Evolutionary conservation across 2,797 vertebrate genomes (phyloP).

Genomic region (Thripadectes ignobilis): DNA sequence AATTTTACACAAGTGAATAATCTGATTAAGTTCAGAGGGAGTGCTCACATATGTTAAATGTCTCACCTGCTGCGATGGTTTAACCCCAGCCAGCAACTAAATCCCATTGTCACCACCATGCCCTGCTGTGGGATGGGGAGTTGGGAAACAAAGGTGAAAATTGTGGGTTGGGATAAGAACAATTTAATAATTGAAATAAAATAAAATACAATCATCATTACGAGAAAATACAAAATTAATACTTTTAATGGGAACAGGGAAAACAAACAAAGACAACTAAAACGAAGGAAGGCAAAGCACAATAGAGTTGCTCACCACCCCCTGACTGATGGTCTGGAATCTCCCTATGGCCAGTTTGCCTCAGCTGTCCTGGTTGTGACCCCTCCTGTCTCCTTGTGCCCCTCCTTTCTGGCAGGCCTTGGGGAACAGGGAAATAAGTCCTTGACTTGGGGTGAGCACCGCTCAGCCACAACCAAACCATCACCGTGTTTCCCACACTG

Average conservation of each 20-base stretch:
- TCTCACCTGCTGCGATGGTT: conserved; percentile 20
- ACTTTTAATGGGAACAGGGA: neutral
- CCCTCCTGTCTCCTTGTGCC: neutral
- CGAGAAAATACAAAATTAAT: neutral
- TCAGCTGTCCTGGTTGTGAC: neutral
- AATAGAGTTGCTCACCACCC: neutral
- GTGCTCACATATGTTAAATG: conserved; percentile 35
- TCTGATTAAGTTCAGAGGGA: conserved; percentile 64
- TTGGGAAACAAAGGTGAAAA: neutral
- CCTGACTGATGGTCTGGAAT: neutral
- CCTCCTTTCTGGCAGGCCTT: neutral
- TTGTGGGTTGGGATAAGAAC: neutral
- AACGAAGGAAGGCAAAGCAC: neutral
- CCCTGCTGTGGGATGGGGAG: neutral
- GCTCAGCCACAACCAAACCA: neutral
- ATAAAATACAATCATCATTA: neutral
- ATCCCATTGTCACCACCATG: neutral
- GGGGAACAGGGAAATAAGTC: neutral
- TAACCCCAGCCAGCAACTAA: neutral
- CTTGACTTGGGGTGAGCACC: neutral
- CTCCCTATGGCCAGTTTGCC: neutral
- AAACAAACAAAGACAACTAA: neutral
- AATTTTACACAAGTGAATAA: conserved; percentile 66
- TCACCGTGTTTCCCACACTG: no score
- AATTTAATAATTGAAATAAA: neutral